Conservation (phyloP, 2,113 vertebrate genomes). For the Agelaius tricolor region DNA sequence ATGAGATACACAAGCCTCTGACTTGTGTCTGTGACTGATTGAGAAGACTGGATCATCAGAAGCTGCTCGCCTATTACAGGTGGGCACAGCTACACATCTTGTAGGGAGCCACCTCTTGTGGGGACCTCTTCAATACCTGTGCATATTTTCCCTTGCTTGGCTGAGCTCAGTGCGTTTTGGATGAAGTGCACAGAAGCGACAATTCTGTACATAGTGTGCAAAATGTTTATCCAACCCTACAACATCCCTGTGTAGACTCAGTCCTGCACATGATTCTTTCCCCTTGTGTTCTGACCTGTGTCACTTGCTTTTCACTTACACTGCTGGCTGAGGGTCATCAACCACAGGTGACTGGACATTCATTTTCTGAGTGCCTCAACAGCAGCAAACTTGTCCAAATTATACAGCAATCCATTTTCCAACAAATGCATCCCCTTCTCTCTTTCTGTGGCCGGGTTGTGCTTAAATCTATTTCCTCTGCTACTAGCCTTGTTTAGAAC, state of each 20-base stretch:
- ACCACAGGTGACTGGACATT: not conserved
- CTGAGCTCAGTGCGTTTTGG: not conserved
- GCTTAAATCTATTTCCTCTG: not conserved
- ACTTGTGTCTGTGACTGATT: not conserved
- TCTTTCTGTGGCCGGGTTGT: not conserved
- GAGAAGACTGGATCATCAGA: not conserved
- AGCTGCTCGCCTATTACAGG: not conserved
- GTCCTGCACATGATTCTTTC: not conserved
- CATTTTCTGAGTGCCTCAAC: not conserved
- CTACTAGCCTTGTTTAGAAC: not conserved
- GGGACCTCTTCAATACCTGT: not conserved
- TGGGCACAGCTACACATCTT: not conserved
- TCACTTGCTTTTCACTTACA: not conserved
- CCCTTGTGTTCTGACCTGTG: not conserved
- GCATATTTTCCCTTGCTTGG: not conserved
- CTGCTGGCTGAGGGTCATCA: not conserved
- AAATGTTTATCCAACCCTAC: not conserved
- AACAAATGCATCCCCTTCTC: not conserved
- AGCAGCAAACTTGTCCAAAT: not conserved
- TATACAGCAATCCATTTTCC: not conserved
- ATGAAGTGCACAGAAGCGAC: rapidly evolving
- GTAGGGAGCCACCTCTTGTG: not conserved
- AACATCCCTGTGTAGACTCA: not conserved
- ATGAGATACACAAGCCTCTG: not conserved
- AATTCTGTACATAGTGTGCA: not conserved